These are phyloP conservation scores for Chrysaora quinquecirrha DNA, from an alignment of 30 jellyfish, hydroid and myxozoan species.

Conservation along the genomic window DNA sequence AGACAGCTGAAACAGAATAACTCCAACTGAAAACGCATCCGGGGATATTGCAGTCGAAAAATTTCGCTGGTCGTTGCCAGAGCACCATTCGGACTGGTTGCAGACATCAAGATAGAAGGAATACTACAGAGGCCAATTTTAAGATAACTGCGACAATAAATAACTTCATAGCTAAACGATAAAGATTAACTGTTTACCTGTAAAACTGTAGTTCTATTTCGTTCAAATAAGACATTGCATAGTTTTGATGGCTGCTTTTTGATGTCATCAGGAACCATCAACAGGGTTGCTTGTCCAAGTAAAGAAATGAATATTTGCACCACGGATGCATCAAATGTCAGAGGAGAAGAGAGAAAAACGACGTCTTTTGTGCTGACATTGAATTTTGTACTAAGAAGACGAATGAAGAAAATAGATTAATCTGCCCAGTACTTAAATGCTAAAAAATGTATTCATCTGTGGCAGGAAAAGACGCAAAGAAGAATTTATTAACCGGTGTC, in stretches of 20 bases:
- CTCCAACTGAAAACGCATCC: no score
- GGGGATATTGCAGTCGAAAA: no score
- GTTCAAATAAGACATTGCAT: constrained; percentile 18
- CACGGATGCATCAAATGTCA: constrained; percentile 93
- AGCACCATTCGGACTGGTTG: no score
- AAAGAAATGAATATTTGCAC: constrained; percentile 74
- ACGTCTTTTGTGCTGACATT: constrained; percentile 49
- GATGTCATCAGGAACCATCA: constrained; percentile 48
- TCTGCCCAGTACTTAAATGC: no score
- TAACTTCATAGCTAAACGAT: no score
- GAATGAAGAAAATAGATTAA: no score
- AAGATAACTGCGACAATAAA: no score
- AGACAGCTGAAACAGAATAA: no score
- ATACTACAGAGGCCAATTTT: no score
- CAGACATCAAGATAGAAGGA: no score
- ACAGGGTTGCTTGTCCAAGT: constrained; percentile 50
- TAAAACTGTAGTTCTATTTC: constrained; percentile 42
- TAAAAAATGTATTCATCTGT: background rate
- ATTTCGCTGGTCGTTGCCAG: no score
- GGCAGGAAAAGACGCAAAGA: background rate
- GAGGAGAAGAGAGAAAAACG: constrained; percentile 83
- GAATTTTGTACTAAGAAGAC: constrained; percentile 43
- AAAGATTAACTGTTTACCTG: constrained; percentile 50
- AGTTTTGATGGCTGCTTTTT: constrained; percentile 60
- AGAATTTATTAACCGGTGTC: background rate